These are phyloP conservation scores for Tenebrosternarchus preto DNA, from an alignment of 2,113 vertebrate genomes.

Conservation along the genomic window DNA sequence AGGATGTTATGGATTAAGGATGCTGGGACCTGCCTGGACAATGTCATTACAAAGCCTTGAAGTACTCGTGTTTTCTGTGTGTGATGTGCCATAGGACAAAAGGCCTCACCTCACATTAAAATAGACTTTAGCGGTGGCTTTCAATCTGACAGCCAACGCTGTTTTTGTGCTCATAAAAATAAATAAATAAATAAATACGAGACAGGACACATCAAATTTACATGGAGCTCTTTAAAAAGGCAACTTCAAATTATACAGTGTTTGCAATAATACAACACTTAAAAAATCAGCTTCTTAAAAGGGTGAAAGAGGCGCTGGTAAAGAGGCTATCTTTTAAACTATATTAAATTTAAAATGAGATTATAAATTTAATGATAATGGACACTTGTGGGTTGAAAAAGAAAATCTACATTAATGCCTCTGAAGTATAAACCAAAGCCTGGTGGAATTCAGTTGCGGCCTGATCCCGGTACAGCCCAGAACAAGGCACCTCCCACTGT, in stretches of 20 bases:
- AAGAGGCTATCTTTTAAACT: not conserved
- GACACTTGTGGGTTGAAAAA: not conserved
- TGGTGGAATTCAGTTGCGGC: constrained; percentile 10
- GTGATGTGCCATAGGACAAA: constrained; percentile 16
- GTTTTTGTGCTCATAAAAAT: not conserved
- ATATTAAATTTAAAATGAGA: not conserved
- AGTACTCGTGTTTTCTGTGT: too few relatives aligned
- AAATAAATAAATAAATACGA: too few relatives aligned
- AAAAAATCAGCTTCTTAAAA: not conserved
- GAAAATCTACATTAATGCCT: not conserved
- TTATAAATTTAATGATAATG: not conserved
- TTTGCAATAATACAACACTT: constrained; percentile 13
- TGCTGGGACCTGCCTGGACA: constrained; percentile 35
- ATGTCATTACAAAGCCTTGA: too few relatives aligned
- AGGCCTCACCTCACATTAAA: constrained; percentile 4
- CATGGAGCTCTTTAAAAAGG: not conserved
- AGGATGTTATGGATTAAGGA: too few relatives aligned
- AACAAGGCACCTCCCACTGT: constrained; percentile 55
- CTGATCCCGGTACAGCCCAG: constrained; percentile 39
- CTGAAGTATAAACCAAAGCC: not conserved
- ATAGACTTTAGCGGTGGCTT: constrained; percentile 10
- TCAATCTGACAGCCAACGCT: not conserved
- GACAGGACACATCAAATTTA: not conserved
- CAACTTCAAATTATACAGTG: not conserved
- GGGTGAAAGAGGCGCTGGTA: not conserved